These are phyloP conservation scores for Potamarius usumacintae DNA, from an alignment of 2,113 vertebrate genomes.

Conservation along the genomic window DNA sequence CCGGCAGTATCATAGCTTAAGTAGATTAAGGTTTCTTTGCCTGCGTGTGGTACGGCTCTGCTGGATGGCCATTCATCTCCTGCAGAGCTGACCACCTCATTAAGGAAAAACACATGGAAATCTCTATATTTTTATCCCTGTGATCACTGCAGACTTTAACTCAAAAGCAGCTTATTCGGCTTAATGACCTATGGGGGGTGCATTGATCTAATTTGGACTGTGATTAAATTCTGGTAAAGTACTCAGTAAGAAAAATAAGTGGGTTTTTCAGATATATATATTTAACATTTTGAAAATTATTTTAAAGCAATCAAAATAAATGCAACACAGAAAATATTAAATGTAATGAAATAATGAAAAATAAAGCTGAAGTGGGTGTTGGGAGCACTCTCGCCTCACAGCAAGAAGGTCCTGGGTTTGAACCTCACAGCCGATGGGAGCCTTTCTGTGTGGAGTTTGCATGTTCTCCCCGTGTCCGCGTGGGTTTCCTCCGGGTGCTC, in stretches of 20 bases:
- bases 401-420: no score
- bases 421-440: no score
- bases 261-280: not conserved
- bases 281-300: not conserved
- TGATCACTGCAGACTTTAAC: conserved; percentile 28
- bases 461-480: no score
- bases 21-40: conserved; percentile 50
- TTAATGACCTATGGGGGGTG: not conserved
- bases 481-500: no score
- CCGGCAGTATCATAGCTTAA: conserved; percentile 41
- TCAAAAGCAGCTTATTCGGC: not conserved
- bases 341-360: not conserved
- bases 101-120: conserved; percentile 30
- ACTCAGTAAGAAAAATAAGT: not conserved
- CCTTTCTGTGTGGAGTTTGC: no score
- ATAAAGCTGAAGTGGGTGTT: no score
- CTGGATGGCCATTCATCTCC: conserved; percentile 25
- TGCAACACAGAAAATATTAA: not conserved
- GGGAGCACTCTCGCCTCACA: no score
- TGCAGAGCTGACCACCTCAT: conserved; percentile 32
- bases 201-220: not conserved
- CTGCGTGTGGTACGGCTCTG: conserved; percentile 38
- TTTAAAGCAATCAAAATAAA: not conserved
- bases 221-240: not conserved
- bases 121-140: not conserved